phyloP scores from a whole-genome alignment of 2,888 invertebrate genomes.

The Drosophila neotestacea region DNA sequence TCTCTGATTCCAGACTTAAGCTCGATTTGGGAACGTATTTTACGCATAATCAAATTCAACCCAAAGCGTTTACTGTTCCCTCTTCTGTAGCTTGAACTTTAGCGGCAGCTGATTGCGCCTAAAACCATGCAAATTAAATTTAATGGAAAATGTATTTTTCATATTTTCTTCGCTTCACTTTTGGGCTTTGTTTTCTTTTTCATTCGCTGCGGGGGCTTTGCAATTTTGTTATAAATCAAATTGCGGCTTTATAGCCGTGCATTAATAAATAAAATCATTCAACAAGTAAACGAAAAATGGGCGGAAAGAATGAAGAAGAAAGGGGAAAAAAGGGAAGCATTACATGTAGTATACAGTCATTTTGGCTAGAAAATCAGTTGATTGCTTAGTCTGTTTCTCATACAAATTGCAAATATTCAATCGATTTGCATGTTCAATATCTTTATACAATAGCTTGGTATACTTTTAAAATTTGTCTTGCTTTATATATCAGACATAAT shows the following conservation, averaged over 20 bases:
- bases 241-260: conserved; percentile 41
- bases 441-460: not conserved
- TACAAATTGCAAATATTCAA: not conserved
- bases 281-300: conserved; percentile 51
- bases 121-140: conserved; percentile 77
- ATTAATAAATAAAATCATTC: conserved; percentile 56
- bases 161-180: conserved; percentile 41
- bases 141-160: conserved; percentile 75
- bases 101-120: conserved; percentile 65
- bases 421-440: conserved; percentile 13
- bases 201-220: conserved; percentile 21
- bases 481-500: too few relatives aligned
- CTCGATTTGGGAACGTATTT: conserved; percentile 36
- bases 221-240: conserved; percentile 57
- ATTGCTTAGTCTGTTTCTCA: conserved; percentile 4
- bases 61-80: conserved; percentile 44
- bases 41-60: conserved; percentile 63
- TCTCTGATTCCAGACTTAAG: conserved; percentile 7
- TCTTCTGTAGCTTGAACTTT: conserved; percentile 14
- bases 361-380: conserved; percentile 4
- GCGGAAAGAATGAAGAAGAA: not conserved
- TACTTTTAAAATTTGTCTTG: not conserved
- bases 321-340: not conserved
- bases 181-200: conserved; percentile 13
- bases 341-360: not conserved